These are phyloP conservation scores for Laodelphax striatellus DNA, from an alignment of 1,140 invertebrate genomes.

Conservation along the genomic window DNA sequence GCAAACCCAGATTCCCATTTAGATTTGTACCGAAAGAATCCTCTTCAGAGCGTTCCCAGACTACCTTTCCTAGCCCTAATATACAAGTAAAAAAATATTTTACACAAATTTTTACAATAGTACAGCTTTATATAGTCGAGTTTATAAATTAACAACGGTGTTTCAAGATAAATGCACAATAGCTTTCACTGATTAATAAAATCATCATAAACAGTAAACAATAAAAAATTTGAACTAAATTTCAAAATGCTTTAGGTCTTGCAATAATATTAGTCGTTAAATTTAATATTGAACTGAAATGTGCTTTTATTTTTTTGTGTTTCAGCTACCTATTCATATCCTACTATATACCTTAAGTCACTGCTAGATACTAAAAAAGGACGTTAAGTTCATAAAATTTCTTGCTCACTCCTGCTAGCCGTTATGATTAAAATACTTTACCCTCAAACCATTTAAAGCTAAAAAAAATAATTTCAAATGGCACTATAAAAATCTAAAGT, in stretches of 20 bases:
- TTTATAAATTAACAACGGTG: no score
- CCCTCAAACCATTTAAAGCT: slow-evolving; percentile 2
- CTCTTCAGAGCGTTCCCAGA: neutral
- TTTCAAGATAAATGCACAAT: no score
- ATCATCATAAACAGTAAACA: no score
- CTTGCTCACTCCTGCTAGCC: neutral
- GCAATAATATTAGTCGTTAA: neutral
- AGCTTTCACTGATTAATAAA: no score
- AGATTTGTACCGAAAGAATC: no score
- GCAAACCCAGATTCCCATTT: no score
- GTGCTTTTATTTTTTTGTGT: neutral
- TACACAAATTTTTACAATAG: slow-evolving; percentile 14
- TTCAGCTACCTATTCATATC: neutral
- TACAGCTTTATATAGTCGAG: neutral
- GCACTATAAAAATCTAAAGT: no score
- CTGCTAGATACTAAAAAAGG: slow-evolving; percentile 1
- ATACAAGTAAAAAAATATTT: slow-evolving; percentile 17
- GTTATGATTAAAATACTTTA: neutral
- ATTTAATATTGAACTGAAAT: neutral
- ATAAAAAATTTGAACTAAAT: neutral
- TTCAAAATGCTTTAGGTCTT: neutral
- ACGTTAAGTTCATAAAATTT: slow-evolving; percentile 1
- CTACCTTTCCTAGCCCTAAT: slow-evolving; percentile 7
- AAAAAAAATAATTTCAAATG: neutral
- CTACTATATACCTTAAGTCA: neutral